Percentiles rank a stretch among this genome's conserved stretches.
Evolutionary conservation across 53 echinoderm and acorn worm genomes (phyloP).

Genomic region (Zoroaster sp.): DNA sequence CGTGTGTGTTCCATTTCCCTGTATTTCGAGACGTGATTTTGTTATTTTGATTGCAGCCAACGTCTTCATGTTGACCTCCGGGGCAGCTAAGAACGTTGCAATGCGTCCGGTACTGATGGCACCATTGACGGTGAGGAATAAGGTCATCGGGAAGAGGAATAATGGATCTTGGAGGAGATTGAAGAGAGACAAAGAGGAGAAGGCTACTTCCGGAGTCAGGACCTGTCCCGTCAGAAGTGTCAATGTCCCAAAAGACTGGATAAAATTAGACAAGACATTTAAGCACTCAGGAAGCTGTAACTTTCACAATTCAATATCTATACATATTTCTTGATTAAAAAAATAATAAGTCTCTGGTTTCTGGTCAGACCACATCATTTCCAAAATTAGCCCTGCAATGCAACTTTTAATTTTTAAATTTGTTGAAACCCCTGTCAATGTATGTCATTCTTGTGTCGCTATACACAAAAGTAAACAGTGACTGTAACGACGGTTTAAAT

Average conservation of each 20-base stretch:
- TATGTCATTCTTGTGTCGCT: too few relatives aligned
- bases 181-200: conserved; percentile 69
- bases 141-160: conserved; percentile 57
- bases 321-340: too few relatives aligned
- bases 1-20: background rate
- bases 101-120: conserved; percentile 61
- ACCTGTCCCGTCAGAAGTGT: conserved; percentile 38
- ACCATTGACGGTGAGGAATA: conserved; percentile 60
- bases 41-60: background rate
- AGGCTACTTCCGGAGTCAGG: conserved; percentile 85
- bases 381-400: too few relatives aligned
- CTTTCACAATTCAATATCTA: too few relatives aligned
- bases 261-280: too few relatives aligned
- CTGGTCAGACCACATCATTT: too few relatives aligned
- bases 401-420: too few relatives aligned
- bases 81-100: conserved; percentile 53
- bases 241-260: conserved; percentile 64
- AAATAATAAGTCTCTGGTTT: too few relatives aligned
- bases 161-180: conserved; percentile 59
- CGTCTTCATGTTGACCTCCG: conserved; percentile 56
- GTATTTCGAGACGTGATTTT: background rate
- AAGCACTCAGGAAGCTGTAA: too few relatives aligned
- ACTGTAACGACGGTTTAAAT: too few relatives aligned
- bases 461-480: too few relatives aligned
- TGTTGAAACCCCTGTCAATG: too few relatives aligned